These are phyloP conservation scores for Galeopterus variegatus DNA, from an alignment of 2,113 vertebrate genomes.

Conservation along the genomic window DNA sequence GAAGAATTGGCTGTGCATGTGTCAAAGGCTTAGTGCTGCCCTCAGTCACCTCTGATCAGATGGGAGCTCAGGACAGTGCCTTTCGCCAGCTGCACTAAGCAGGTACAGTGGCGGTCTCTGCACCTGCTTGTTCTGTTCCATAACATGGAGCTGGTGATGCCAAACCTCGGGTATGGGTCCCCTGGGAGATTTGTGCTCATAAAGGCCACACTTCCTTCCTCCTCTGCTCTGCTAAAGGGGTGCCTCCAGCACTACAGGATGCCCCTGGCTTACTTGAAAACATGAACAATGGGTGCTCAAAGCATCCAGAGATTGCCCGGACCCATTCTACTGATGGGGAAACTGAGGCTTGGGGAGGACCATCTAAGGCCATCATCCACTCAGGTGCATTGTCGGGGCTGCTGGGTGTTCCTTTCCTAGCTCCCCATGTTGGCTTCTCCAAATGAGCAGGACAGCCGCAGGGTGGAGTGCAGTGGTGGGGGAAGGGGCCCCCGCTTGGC, in stretches of 20 bases:
- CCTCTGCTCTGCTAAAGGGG: not conserved
- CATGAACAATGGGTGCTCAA: not conserved
- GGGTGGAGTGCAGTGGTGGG: accelerated
- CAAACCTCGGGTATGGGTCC: not conserved
- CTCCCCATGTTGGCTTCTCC: not conserved
- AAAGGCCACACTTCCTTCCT: accelerated
- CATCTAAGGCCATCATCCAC: no score
- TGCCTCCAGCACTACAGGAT: not conserved
- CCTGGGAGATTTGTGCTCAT: not conserved
- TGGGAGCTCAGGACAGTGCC: no score
- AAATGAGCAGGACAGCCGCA: not conserved
- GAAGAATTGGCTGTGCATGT: not conserved
- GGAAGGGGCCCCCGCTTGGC: not conserved
- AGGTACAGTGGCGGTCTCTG: accelerated
- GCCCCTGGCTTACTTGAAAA: not conserved
- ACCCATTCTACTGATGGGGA: not conserved
- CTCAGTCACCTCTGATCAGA: not conserved
- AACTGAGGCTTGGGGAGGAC: not conserved
- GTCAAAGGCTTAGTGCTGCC: not conserved
- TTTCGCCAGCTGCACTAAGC: no score
- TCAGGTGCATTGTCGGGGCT: not conserved
- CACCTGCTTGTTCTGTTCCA: accelerated
- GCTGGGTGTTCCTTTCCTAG: no score
- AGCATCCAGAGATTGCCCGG: not conserved
- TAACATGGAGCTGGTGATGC: no score